Evolutionary conservation across 2,797 vertebrate species (phyloP).

Genomic region (Coccyzus lansbergi): DNA sequence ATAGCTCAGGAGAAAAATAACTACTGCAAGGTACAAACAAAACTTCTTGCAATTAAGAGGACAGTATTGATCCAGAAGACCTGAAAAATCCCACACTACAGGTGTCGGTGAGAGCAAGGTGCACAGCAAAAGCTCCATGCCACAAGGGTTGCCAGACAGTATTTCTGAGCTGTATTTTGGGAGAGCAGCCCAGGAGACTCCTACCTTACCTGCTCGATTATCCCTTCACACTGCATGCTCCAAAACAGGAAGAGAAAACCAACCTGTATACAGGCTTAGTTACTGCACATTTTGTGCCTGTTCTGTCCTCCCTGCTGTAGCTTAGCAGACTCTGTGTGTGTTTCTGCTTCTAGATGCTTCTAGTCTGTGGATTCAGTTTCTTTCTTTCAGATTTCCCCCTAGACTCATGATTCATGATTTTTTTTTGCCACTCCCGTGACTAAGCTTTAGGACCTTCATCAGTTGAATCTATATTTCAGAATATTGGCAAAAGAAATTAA

Average conservation of each 20-base stretch:
- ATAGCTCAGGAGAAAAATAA: background rate
- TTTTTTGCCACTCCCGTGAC: background rate
- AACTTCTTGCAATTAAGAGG: background rate
- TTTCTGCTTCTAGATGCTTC: background rate
- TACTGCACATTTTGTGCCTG: background rate
- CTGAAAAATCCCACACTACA: background rate
- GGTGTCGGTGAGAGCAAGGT: background rate
- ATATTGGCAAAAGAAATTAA: background rate
- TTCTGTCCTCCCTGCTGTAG: background rate
- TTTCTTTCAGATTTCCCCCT: background rate
- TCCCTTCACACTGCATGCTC: background rate
- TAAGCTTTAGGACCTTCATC: background rate
- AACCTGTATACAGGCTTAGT: background rate
- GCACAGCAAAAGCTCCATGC: fast-evolving
- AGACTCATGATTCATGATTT: background rate
- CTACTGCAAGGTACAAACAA: background rate
- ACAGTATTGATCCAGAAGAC: background rate
- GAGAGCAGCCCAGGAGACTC: background rate
- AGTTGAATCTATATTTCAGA: background rate
- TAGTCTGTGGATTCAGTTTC: background rate
- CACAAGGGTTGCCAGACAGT: background rate
- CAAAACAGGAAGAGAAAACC: background rate
- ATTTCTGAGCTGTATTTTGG: background rate
- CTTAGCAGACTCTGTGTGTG: background rate
- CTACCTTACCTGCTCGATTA: background rate